Evolutionary conservation across 2,888 invertebrate species (phyloP).

Genomic region (Hypena proboscidalis): DNA sequence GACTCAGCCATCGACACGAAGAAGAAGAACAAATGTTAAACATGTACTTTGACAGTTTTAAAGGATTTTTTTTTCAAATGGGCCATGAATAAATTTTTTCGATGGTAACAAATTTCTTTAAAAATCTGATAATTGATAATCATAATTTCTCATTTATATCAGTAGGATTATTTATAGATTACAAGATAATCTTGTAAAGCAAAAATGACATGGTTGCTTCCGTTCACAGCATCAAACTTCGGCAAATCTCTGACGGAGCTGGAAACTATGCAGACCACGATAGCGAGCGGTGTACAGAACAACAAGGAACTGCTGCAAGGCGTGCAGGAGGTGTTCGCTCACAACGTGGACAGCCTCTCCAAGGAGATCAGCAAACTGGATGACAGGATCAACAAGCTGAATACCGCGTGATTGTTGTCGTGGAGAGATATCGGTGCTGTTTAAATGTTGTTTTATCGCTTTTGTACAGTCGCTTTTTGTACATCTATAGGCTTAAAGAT

Average conservation of each 20-base stretch:
- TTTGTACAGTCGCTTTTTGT: neutral
- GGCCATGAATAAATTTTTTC: too few relatives aligned
- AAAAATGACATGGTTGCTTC: too few relatives aligned
- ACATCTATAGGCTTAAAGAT: too few relatives aligned
- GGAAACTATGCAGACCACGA: constrained; percentile 90
- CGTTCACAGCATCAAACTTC: constrained; percentile 93
- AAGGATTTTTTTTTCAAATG: too few relatives aligned
- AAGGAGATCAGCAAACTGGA: constrained; percentile 91
- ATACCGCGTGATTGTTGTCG: constrained; percentile 62
- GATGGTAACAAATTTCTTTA: too few relatives aligned
- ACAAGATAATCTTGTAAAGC: too few relatives aligned
- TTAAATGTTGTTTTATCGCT: constrained; percentile 10
- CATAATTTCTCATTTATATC: too few relatives aligned
- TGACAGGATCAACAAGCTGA: constrained; percentile 87
- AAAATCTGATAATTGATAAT: too few relatives aligned
- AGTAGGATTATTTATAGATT: too few relatives aligned
- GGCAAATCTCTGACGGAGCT: constrained; percentile 93
- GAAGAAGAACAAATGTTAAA: too few relatives aligned
- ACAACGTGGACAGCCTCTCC: constrained; percentile 91
- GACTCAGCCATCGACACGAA: too few relatives aligned
- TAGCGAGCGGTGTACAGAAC: constrained; percentile 89
- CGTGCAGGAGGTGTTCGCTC: constrained; percentile 92
- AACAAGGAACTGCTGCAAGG: constrained; percentile 91
- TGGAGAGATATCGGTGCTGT: constrained; percentile 3
- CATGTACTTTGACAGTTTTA: too few relatives aligned